A percentile compares a stretch with the other conserved stretches of the same genome.
Conservation (phyloP, 2,888 invertebrate species). For the Drosophila mercatorum region DNA sequence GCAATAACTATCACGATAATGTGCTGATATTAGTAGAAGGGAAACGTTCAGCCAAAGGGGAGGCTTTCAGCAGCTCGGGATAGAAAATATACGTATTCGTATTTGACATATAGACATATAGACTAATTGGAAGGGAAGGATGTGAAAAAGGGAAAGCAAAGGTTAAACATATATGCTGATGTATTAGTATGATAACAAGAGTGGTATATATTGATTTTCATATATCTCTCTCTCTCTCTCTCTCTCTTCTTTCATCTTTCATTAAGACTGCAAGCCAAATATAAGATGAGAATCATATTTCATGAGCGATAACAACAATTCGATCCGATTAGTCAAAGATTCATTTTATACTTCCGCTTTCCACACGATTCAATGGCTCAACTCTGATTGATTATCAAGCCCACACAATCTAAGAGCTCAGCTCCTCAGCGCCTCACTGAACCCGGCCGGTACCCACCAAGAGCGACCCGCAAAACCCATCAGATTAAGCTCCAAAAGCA, state of each 20-base stretch:
- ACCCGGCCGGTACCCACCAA: background rate
- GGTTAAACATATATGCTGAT: background rate
- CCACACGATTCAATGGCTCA: constrained; percentile 13
- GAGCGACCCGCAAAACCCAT: constrained; percentile 38
- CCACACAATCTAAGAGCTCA: constrained; percentile 17
- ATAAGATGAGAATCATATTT: background rate
- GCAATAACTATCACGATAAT: constrained; percentile 20
- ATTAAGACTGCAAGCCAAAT: background rate
- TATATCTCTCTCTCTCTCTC: no score
- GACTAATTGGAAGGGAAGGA: background rate
- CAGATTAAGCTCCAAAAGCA: constrained; percentile 42
- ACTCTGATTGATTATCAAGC: constrained; percentile 44
- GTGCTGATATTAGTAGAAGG: constrained; percentile 12
- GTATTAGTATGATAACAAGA: background rate
- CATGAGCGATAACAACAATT: background rate
- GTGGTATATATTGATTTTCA: background rate
- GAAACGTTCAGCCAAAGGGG: constrained; percentile 1
- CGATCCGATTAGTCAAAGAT: background rate
- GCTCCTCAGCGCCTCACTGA: constrained; percentile 12
- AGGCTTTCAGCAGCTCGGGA: background rate
- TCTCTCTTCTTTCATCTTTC: background rate
- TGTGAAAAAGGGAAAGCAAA: background rate
- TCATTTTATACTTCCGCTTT: constrained; percentile 2
- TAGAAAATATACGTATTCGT: constrained; percentile 2
- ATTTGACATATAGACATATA: constrained; percentile 17